phyloP scores from a whole-genome alignment of 2,888 invertebrate genomes.

The Drosophila neonasuta region DNA sequence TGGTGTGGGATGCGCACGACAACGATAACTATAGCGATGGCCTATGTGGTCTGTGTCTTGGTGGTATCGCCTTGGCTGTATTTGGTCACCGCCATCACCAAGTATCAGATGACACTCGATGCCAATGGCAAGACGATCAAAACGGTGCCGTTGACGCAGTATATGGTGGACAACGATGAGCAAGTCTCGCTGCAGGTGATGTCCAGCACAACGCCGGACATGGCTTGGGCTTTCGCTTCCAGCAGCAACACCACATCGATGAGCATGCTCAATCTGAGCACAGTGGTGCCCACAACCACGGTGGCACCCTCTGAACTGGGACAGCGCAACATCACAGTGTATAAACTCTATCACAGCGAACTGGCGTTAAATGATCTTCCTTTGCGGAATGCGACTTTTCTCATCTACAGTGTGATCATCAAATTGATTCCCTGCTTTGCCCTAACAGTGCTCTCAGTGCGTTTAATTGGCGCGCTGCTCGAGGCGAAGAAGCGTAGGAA shows the following conservation, averaged over 20 bases:
- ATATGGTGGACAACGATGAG: constrained; percentile 74
- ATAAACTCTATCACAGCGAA: constrained; percentile 87
- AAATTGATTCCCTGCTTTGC: constrained; percentile 95
- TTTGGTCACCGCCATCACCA: constrained; percentile 88
- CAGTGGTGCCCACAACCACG: constrained; percentile 4
- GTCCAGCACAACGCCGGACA: constrained; percentile 69
- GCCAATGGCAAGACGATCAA: constrained; percentile 75
- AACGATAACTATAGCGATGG: constrained; percentile 88
- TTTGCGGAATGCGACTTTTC: constrained; percentile 89
- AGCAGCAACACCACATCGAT: constrained; percentile 36
- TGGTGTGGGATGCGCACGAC: constrained; percentile 93
- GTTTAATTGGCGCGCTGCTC: constrained; percentile 89
- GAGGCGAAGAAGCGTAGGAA: constrained; percentile 90
- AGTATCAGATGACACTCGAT: constrained; percentile 83
- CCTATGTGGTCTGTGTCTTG: constrained; percentile 91
- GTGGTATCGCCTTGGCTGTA: constrained; percentile 88
- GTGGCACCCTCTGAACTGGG: constrained; percentile 24
- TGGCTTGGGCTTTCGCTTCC: constrained; percentile 46
- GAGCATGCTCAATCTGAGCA: constrained; percentile 27
- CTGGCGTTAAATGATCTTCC: constrained; percentile 84
- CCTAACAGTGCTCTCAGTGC: constrained; percentile 90
- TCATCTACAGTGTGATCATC: constrained; percentile 95
- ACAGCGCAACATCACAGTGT: constrained; percentile 86
- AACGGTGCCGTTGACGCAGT: constrained; percentile 67
- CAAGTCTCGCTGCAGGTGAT: constrained; percentile 66